phyloP scores from a whole-genome alignment of 2,113 vertebrate genomes.

The Coreoperca whiteheadi region DNA sequence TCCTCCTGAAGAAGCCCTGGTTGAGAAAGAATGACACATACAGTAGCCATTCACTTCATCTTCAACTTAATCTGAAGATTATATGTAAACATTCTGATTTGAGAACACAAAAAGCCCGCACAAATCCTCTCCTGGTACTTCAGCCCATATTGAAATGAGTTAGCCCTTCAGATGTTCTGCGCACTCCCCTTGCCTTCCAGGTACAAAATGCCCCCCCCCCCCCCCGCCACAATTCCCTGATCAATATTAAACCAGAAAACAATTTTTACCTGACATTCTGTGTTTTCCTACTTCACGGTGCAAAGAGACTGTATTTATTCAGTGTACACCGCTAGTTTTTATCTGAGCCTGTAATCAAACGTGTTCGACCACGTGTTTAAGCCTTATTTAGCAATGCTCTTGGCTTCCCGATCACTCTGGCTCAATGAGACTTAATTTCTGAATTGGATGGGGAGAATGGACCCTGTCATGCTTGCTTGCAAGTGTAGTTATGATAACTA shows the following conservation, averaged over 20 bases:
- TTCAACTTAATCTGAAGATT: neutral
- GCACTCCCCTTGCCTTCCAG: neutral
- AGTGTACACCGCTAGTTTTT: neutral
- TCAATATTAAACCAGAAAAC: neutral
- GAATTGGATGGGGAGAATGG: neutral
- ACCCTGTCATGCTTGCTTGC: neutral
- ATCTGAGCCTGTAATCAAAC: neutral
- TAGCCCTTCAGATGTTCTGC: neutral
- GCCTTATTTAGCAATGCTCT: neutral
- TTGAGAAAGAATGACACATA: conserved; percentile 15
- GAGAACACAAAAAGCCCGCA: neutral
- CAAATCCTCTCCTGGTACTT: neutral
- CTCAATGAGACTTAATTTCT: neutral
- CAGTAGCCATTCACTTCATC: neutral
- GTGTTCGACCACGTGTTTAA: neutral
- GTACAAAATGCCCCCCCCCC: neutral
- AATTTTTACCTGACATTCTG: neutral
- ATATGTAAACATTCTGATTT: neutral
- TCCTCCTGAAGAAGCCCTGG: conserved; percentile 97
- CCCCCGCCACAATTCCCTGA: neutral
- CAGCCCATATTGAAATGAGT: neutral
- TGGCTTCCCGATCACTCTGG: neutral
- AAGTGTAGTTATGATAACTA: neutral
- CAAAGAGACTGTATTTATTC: neutral
- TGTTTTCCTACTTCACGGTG: neutral